Evolutionary conservation across 2,113 vertebrate genomes (phyloP), one percentile per base, ranked within the genome.

Genomic region (Periophthalmus modestus): DNA sequence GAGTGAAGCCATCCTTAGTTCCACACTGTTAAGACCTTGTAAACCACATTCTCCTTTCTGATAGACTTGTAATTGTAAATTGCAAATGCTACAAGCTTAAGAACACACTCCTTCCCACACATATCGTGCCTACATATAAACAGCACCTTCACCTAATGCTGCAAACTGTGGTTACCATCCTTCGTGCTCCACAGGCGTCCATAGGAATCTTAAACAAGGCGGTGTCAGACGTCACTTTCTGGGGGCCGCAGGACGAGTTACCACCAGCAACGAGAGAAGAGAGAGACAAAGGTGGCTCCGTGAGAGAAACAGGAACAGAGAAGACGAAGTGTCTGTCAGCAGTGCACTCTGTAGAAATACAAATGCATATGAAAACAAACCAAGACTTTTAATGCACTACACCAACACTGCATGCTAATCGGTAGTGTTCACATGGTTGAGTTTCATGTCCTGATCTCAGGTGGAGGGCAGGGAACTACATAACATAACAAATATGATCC

Each of bases 251-350:
- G 71, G 91, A 84, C 46, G 68, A 70, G 82, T 93, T 87, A 43
- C 85, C 75, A 4, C 85, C 87, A 78, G 86, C 75, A 18, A 88
- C 82, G 5, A 94, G 89, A 34, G 79, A 69, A 52, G 84, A 66
- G 6, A 89, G 90, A 12, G 86, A 88, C 24, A 94, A 90, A 24
- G 92, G 92, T 2, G 93, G 93, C 43, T 92, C 84, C 5, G 85
- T 88, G 69, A 93, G 75, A 68, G 91, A 89, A 21, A 91, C 87
- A 5, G 92, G 89, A 55, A 94, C 89, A 13, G 87, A 88, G 82
- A 94, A 94, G 70, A 94, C 91, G 83, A 94, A 93, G 88, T 94
- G 92, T n/a, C 82, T 90, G 87, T 94, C 94, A 71, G 82, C 69
- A 75, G 93, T 94, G 87, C 94, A 94, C 85, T 93, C 94, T 94